Percentiles rank a stretch among this genome's conserved stretches.
phyloP scores from a whole-genome alignment of 2,113 vertebrate genomes.

The Etheostoma spectabile region DNA sequence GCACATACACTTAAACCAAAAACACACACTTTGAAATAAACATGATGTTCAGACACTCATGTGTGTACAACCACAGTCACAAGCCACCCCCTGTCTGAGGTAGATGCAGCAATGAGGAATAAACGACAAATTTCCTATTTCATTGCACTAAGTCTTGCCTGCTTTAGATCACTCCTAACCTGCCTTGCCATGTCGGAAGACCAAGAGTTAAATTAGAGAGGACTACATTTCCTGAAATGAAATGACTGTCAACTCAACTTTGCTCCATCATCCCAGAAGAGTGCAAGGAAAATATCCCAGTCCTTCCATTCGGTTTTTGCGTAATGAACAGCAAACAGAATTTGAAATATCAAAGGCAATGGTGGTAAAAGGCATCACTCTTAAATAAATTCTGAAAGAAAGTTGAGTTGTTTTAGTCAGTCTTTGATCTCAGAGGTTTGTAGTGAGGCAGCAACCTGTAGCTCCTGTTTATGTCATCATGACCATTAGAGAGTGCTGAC shows the following conservation, averaged over 20 bases:
- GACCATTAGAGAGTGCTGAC: conserved; percentile 69
- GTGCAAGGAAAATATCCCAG: conserved; percentile 22
- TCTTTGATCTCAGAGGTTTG: conserved; percentile 57
- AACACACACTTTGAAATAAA: conserved; percentile 34
- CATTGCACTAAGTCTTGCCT: conserved; percentile 85
- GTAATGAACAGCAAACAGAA: conserved; percentile 21
- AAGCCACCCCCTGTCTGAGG: conserved; percentile 71
- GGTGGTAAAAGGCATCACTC: conserved; percentile 20
- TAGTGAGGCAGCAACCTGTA: conserved; percentile 44
- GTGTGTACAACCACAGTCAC: conserved; percentile 32
- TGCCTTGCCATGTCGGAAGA: conserved; percentile 90
- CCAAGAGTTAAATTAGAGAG: conserved; percentile 82
- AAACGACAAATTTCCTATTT: conserved; percentile 90
- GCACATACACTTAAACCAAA: conserved; percentile 25
- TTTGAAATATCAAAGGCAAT: conserved; percentile 44
- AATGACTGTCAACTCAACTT: conserved; percentile 73
- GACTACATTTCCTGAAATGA: conserved; percentile 77
- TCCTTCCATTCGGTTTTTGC: conserved; percentile 38
- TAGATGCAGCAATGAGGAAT: conserved; percentile 79
- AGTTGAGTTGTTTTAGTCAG: conserved; percentile 40
- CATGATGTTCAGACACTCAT: conserved; percentile 24
- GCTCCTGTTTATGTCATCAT: conserved; percentile 58
- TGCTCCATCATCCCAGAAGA: conserved; percentile 59
- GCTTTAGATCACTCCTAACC: conserved; percentile 92
- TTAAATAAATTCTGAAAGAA: conserved; percentile 43